A percentile compares a stretch with the other conserved stretches of the same genome.
Evolutionary conservation across 2,113 vertebrate species (phyloP).

Genomic region (Scolopax mira): DNA sequence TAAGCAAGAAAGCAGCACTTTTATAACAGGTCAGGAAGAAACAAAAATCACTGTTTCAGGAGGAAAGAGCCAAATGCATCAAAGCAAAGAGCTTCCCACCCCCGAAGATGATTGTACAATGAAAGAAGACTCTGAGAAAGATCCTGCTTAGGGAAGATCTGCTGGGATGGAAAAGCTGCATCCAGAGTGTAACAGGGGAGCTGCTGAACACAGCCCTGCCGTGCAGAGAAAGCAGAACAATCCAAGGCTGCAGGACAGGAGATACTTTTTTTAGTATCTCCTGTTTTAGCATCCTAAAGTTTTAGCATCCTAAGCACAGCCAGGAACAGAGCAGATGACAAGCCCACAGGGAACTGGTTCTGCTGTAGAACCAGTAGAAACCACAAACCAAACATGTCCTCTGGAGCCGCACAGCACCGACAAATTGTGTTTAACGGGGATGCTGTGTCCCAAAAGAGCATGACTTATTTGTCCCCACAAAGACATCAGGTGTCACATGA

Average conservation of each 20-base stretch:
- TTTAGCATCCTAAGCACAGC: neutral
- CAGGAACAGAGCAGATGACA: rapidly evolving
- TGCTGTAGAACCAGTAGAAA: neutral
- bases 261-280: too few species aligned
- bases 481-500: neutral
- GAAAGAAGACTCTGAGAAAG: neutral
- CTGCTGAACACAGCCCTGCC: neutral
- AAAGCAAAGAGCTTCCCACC: neutral
- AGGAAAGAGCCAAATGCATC: neutral
- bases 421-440: rapidly evolving
- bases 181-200: rapidly evolving
- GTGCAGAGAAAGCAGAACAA: too few species aligned
- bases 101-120: neutral
- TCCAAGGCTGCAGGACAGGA: neutral
- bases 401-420: neutral
- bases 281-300: too few species aligned
- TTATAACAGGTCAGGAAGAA: neutral
- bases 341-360: neutral
- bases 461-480: neutral
- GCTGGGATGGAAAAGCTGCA: neutral
- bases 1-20: neutral
- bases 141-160: neutral
- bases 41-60: neutral
- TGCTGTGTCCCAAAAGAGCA: neutral
- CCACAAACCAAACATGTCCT: neutral